Conservation (phyloP, 2,113 vertebrate genomes). For the Calyptomena viridis region DNA sequence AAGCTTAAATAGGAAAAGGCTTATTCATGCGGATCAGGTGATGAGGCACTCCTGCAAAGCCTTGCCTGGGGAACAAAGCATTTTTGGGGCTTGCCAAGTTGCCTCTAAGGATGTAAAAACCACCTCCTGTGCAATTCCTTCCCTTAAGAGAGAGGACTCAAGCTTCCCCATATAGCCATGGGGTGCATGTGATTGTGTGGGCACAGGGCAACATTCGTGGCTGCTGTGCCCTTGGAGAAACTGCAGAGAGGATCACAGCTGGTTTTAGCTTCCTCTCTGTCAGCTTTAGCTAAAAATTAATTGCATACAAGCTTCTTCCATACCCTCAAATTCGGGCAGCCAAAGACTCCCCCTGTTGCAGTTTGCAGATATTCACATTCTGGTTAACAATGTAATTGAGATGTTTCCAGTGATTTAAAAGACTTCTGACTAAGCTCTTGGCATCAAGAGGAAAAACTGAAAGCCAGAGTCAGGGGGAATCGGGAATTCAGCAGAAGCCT, state of each 20-base stretch:
- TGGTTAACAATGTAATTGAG: constrained; percentile 46
- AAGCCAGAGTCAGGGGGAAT: constrained; percentile 45
- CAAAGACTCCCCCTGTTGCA: not conserved
- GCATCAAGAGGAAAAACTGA: constrained; percentile 14
- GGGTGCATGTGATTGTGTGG: not conserved
- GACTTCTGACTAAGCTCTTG: constrained; percentile 47
- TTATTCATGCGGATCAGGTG: constrained; percentile 28
- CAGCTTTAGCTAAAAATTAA: not conserved
- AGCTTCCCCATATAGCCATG: not conserved
- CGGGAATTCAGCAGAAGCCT: constrained; percentile 47
- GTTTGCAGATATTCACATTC: not conserved
- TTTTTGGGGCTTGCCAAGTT: not conserved
- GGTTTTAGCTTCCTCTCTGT: not conserved
- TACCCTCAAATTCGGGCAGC: not conserved
- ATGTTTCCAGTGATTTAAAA: constrained; percentile 41
- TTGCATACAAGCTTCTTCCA: not conserved
- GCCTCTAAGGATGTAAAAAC: not conserved
- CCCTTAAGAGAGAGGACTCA: not conserved
- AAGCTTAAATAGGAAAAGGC: not conserved
- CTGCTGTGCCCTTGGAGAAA: not conserved
- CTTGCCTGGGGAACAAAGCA: not conserved
- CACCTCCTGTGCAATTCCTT: constrained; percentile 3
- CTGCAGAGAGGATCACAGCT: not conserved
- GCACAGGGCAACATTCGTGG: not conserved
- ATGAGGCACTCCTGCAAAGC: not conserved